Conservation (phyloP, 2,888 invertebrate species). For the Nebria brevicollis region DNA sequence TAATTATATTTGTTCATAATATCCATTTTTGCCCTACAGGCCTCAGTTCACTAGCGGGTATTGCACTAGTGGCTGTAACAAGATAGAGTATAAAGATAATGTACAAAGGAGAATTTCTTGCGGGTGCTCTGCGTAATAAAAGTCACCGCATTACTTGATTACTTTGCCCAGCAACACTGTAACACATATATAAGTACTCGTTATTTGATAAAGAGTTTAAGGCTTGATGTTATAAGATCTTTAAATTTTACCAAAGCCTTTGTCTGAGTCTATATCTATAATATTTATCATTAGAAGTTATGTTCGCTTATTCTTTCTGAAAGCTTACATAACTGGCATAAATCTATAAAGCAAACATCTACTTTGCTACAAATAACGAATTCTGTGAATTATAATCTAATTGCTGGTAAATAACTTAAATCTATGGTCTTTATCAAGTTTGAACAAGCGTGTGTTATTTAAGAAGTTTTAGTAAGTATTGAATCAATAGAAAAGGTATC, state of each 20-base stretch:
- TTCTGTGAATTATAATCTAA: too few relatives aligned
- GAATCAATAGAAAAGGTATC: not conserved
- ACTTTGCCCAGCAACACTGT: constrained; percentile 9
- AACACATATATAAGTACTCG: not conserved
- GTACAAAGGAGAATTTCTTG: constrained; percentile 10
- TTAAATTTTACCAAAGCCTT: too few relatives aligned
- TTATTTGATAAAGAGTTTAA: not conserved
- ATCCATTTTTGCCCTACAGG: not conserved
- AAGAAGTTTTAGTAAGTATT: not conserved
- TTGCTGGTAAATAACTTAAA: not conserved
- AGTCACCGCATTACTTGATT: constrained; percentile 21
- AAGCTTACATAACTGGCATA: too few relatives aligned
- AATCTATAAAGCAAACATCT: too few relatives aligned
- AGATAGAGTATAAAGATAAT: constrained; percentile 21
- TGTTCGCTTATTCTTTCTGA: too few relatives aligned
- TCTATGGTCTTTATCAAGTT: not conserved
- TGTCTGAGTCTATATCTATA: too few relatives aligned
- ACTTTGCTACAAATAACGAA: too few relatives aligned
- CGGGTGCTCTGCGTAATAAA: constrained; percentile 3
- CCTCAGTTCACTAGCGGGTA: not conserved
- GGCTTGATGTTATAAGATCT: too few relatives aligned
- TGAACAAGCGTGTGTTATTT: not conserved
- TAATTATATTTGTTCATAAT: constrained; percentile 1
- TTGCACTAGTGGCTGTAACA: not conserved
- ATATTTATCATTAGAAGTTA: too few relatives aligned